phyloP scores from a whole-genome alignment of 2,797 vertebrate species.

The Erethizon dorsatum region DNA sequence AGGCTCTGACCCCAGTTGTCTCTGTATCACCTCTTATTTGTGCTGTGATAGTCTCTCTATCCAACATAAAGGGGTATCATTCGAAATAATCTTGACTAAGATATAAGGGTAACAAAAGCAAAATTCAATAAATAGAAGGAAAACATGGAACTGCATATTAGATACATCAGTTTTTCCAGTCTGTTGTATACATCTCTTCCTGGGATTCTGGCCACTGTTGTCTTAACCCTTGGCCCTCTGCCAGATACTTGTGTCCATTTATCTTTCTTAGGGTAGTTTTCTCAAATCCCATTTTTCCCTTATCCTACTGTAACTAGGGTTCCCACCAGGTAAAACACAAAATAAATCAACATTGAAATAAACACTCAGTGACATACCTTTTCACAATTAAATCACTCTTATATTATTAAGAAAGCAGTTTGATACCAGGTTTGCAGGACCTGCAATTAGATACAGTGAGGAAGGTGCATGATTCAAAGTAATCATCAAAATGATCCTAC shows the following conservation, averaged over 20 bases:
- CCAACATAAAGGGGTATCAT: background rate
- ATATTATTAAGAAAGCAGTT: background rate
- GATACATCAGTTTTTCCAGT: background rate
- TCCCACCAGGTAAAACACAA: background rate
- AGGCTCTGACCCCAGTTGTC: background rate
- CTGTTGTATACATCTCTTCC: background rate
- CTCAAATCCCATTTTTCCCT: background rate
- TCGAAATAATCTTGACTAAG: constrained; percentile 23
- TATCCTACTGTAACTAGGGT: background rate
- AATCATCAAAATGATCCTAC: background rate
- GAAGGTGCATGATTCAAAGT: background rate
- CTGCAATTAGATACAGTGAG: background rate
- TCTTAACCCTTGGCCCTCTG: background rate
- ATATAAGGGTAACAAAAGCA: background rate
- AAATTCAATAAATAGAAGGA: constrained; percentile 6
- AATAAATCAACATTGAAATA: constrained; percentile 44
- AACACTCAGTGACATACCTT: background rate
- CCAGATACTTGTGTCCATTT: background rate
- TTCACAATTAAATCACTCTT: background rate
- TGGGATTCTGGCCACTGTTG: background rate
- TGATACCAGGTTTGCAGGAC: background rate
- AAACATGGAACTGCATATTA: background rate
- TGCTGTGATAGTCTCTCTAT: background rate
- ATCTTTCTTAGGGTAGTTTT: background rate
- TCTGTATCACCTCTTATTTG: background rate